Percentiles rank a stretch among this genome's conserved stretches.
Conservation (phyloP, 2,113 vertebrate species). For the Nibea albiflora region DNA sequence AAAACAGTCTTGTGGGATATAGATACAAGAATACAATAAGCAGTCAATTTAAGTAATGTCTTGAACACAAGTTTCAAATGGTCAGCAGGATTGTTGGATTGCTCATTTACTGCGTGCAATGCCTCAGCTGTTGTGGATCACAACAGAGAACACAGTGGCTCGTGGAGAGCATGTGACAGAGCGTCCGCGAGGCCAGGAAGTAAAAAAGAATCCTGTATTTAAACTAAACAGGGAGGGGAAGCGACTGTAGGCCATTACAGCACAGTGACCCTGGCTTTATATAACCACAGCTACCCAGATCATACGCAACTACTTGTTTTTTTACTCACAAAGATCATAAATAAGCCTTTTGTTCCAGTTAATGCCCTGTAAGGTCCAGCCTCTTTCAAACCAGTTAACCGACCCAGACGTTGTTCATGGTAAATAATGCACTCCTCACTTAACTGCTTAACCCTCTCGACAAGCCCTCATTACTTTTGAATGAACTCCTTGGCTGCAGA, state of each 20-base stretch:
- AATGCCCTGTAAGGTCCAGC: not conserved
- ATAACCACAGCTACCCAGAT: not conserved
- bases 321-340: constrained; percentile 15
- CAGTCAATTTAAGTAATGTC: not conserved
- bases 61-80: not conserved
- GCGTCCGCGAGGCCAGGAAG: constrained; percentile 16
- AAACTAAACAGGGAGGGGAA: not conserved
- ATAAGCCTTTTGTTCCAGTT: constrained; percentile 9
- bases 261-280: not conserved
- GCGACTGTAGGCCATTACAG: not conserved
- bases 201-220: not conserved
- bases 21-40: not conserved
- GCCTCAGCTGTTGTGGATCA: constrained; percentile 28
- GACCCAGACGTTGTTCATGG: constrained; percentile 32
- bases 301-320: not conserved
- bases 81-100: not conserved
- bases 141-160: constrained; percentile 29
- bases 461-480: constrained; percentile 65
- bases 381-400: constrained; percentile 12
- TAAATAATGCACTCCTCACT: constrained; percentile 63
- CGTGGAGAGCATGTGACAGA: constrained; percentile 55
- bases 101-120: constrained; percentile 21
- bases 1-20: not conserved
- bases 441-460: constrained; percentile 48
- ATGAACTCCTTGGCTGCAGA: constrained; percentile 54